These are phyloP conservation scores for Pimephales promelas DNA, from an alignment of 2,113 vertebrate species.

Conservation along the genomic window DNA sequence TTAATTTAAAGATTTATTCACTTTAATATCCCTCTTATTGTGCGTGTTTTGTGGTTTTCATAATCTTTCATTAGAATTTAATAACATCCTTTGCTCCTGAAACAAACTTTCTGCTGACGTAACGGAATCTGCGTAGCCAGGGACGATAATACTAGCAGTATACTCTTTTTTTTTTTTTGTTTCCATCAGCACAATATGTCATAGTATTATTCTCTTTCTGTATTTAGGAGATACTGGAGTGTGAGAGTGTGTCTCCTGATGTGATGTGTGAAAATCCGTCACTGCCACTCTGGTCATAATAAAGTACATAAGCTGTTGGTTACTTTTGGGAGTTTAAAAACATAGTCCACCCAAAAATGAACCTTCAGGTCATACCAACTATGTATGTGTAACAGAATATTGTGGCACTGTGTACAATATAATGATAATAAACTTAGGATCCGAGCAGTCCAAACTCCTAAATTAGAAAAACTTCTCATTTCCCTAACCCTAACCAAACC, in stretches of 20 bases:
- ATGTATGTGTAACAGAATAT: background rate
- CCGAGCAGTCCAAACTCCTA: background rate
- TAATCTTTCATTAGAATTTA: background rate
- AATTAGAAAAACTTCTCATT: background rate
- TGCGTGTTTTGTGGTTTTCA: background rate
- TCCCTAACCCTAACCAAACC: background rate
- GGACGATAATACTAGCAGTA: background rate
- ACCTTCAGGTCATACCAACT: background rate
- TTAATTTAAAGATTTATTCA: background rate
- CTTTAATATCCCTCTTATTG: conserved; percentile 3
- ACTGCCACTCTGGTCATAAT: background rate
- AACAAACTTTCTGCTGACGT: conserved; percentile 8
- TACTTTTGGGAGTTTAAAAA: background rate
- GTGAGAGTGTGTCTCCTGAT: background rate
- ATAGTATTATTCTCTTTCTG: background rate
- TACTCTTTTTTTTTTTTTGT: too few species aligned
- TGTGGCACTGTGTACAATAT: background rate
- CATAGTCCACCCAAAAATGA: background rate
- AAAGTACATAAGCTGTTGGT: background rate
- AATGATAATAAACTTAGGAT: background rate
- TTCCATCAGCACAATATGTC: background rate
- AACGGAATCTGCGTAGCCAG: background rate
- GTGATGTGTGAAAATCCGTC: background rate
- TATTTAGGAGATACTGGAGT: background rate
- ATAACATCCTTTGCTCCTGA: background rate